These are phyloP conservation scores for Phyllopteryx taeniolatus DNA, from an alignment of 2,113 vertebrate species.

Conservation along the genomic window DNA sequence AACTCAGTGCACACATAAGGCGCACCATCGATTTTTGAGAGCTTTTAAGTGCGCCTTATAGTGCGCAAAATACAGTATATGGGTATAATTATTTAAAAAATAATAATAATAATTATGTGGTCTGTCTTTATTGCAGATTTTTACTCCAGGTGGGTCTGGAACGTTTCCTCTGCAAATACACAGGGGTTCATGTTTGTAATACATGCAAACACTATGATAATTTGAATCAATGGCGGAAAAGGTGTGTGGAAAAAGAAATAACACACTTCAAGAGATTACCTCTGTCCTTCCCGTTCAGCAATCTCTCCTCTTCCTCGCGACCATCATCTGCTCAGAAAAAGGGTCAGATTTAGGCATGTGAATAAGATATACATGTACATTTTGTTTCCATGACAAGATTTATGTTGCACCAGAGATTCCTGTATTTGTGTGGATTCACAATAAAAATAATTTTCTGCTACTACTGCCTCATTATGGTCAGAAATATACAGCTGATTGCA, in stretches of 20 bases:
- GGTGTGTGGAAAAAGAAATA: neutral
- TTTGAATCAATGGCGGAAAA: neutral
- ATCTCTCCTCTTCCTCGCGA: slow-evolving; percentile 82
- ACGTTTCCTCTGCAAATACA: no score
- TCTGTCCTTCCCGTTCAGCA: slow-evolving; percentile 87
- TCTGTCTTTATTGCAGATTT: no score
- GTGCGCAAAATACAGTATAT: no score
- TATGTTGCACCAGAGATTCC: neutral
- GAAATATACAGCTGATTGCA: no score
- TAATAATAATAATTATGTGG: no score
- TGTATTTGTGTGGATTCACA: neutral
- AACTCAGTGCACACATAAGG: no score
- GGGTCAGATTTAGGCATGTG: neutral
- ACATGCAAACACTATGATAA: no score
- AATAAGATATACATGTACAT: neutral
- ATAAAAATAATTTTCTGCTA: neutral
- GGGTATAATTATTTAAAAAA: no score
- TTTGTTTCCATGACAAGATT: neutral
- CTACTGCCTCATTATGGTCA: neutral
- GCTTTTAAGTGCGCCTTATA: no score
- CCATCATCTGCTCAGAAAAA: slow-evolving; percentile 75
- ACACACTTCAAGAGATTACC: slow-evolving; percentile 63
- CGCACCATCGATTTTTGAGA: no score
- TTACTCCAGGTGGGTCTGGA: no score
- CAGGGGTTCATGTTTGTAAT: neutral